Evolutionary conservation across 35 echinoderm and acorn worm genomes (phyloP).

Genomic region (Lytechinus variegatus): DNA sequence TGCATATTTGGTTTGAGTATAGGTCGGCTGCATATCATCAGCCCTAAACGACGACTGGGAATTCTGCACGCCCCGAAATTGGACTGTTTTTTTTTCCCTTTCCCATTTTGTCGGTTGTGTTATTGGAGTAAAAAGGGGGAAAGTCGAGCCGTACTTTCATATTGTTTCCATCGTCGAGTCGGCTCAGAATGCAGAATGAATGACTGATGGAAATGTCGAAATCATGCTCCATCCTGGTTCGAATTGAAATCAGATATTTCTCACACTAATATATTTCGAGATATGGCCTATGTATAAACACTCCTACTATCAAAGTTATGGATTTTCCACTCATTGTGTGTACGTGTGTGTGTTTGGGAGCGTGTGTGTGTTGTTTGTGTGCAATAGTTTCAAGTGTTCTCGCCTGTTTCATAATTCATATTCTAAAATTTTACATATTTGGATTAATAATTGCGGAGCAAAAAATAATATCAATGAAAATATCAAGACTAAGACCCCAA

Average conservation of each 20-base stretch:
- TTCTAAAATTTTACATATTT: too few species aligned
- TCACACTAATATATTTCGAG: not conserved
- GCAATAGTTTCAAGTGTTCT: too few species aligned
- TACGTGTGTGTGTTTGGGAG: too few species aligned
- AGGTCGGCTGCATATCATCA: slow-evolving; percentile 8
- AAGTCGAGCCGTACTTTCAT: slow-evolving; percentile 51
- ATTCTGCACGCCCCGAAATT: not conserved
- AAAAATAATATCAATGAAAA: too few species aligned
- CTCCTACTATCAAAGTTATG: too few species aligned
- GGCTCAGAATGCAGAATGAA: not conserved
- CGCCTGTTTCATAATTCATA: too few species aligned
- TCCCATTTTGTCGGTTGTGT: not conserved
- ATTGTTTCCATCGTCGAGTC: slow-evolving; percentile 44
- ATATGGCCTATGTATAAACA: not conserved
- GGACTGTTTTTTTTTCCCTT: not conserved
- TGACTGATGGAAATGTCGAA: slow-evolving; percentile 28
- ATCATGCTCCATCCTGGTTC: not conserved
- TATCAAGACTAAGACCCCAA: too few species aligned
- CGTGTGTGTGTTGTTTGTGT: too few species aligned
- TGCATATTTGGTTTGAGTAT: slow-evolving; percentile 36
- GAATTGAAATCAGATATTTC: slow-evolving; percentile 7
- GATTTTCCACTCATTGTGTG: too few species aligned
- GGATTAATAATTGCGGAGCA: too few species aligned
- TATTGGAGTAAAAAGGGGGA: slow-evolving; percentile 24
- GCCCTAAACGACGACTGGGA: slow-evolving; percentile 36